Evolutionary conservation across 2,113 vertebrate species (phyloP).

Genomic region (Chiloscyllium plagiosum): DNA sequence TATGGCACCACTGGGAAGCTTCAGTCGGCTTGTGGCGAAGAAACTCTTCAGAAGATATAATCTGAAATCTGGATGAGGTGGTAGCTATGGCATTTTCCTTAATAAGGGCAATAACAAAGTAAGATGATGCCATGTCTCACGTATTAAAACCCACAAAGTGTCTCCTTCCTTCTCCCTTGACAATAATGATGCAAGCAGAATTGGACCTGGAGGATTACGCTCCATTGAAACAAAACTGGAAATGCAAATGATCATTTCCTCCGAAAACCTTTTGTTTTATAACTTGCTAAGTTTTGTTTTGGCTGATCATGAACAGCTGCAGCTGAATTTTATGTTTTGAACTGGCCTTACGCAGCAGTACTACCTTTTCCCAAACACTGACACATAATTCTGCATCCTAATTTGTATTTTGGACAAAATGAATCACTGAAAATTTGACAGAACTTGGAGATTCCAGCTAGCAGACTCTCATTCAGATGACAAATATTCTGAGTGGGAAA

Average conservation of each 20-base stretch:
- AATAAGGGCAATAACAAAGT: not conserved
- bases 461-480: not conserved
- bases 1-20: not conserved
- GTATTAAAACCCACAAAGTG: not conserved
- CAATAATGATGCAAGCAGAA: not conserved
- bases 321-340: not conserved
- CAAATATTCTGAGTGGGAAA: not conserved
- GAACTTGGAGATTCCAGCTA: not conserved
- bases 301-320: not conserved
- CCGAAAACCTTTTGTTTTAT: not conserved
- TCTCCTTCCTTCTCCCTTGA: not conserved
- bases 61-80: not conserved
- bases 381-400: not conserved
- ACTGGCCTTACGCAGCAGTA: not conserved
- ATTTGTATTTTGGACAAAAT: not conserved
- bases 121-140: not conserved
- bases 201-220: not conserved
- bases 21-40: not conserved
- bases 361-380: not conserved
- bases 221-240: not conserved
- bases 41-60: not conserved
- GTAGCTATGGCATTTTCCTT: not conserved
- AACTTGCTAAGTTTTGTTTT: not conserved
- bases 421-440: conserved; percentile 1
- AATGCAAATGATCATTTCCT: not conserved